Conservation (phyloP, 1,140 invertebrate genomes). For the Bombus impatiens region DNA sequence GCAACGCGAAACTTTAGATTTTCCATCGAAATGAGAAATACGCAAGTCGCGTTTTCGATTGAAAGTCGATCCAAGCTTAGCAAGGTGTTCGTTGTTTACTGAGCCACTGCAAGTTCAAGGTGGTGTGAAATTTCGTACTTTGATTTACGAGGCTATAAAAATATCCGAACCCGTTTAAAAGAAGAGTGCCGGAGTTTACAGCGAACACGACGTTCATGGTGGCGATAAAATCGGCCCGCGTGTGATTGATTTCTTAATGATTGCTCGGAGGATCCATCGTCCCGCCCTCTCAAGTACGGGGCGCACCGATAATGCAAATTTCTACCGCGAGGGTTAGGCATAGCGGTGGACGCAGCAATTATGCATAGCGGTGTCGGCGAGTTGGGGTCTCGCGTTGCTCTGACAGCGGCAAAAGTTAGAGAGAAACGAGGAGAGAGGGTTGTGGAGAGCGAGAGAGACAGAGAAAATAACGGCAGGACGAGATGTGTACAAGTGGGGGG, state of each 20-base stretch:
- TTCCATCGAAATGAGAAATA: too few relatives aligned
- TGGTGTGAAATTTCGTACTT: too few relatives aligned
- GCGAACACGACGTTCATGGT: too few relatives aligned
- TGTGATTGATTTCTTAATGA: constrained; percentile 70
- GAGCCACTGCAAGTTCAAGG: too few relatives aligned
- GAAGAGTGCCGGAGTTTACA: neutral
- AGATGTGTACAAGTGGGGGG: constrained; percentile 55
- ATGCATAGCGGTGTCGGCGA: constrained; percentile 57
- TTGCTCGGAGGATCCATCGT: constrained; percentile 48
- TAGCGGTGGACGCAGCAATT: constrained; percentile 66
- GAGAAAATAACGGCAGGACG: constrained; percentile 49
- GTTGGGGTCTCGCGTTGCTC: constrained; percentile 5
- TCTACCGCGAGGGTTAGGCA: constrained; percentile 53
- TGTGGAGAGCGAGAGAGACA: constrained; percentile 5
- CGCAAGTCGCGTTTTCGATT: too few relatives aligned
- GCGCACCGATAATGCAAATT: constrained; percentile 70
- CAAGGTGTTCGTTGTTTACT: too few relatives aligned
- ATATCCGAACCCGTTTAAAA: too few relatives aligned
- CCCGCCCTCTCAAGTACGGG: constrained; percentile 27
- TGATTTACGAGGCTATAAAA: too few relatives aligned
- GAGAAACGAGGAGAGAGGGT: neutral
- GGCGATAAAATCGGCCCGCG: neutral
- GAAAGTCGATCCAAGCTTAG: too few relatives aligned
- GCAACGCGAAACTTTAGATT: too few relatives aligned
- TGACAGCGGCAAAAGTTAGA: constrained; percentile 24